phyloP scores from a whole-genome alignment of 23 tunicate species.

The Diplosoma virens region DNA sequence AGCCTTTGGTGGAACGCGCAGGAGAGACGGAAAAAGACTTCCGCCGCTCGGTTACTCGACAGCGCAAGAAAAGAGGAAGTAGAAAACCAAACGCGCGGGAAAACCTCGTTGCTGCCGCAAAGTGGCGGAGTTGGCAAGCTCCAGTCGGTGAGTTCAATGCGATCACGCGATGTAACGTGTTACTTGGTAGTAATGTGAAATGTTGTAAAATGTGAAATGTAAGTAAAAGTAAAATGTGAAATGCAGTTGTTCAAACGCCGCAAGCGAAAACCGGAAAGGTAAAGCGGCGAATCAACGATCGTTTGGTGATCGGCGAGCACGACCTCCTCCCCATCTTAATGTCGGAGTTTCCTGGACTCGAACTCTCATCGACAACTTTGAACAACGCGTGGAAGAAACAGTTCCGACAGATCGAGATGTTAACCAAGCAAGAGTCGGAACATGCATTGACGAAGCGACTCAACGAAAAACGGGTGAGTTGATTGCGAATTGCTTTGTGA shows the following conservation, averaged over 20 bases:
- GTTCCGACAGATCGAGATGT: constrained; percentile 78
- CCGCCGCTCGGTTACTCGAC: neutral
- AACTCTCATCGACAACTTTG: constrained; percentile 49
- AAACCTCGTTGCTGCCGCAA: constrained; percentile 57
- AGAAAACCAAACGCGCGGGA: constrained; percentile 2
- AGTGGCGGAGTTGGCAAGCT: constrained; percentile 79
- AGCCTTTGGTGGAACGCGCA: constrained; percentile 40
- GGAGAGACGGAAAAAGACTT: constrained; percentile 30
- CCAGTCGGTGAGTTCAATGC: constrained; percentile 36
- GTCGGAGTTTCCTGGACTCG: constrained; percentile 74
- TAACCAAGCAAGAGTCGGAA: constrained; percentile 42
- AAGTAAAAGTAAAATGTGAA: neutral
- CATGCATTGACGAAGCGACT: constrained; percentile 44
- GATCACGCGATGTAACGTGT: no score
- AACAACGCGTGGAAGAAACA: constrained; percentile 91
- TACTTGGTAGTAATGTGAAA: no score
- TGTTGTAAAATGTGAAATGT: neutral
- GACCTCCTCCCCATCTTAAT: constrained; percentile 79
- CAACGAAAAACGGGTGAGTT: constrained; percentile 62
- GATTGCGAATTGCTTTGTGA: neutral
- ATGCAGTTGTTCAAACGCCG: constrained; percentile 31
- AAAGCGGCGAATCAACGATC: constrained; percentile 1
- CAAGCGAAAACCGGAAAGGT: constrained; percentile 2
- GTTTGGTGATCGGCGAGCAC: constrained; percentile 74
- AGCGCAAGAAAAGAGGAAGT: constrained; percentile 14